These are phyloP conservation scores for Cyanoramphus novaezelandiae DNA, from an alignment of 2,113 vertebrate genomes.

Conservation along the genomic window DNA sequence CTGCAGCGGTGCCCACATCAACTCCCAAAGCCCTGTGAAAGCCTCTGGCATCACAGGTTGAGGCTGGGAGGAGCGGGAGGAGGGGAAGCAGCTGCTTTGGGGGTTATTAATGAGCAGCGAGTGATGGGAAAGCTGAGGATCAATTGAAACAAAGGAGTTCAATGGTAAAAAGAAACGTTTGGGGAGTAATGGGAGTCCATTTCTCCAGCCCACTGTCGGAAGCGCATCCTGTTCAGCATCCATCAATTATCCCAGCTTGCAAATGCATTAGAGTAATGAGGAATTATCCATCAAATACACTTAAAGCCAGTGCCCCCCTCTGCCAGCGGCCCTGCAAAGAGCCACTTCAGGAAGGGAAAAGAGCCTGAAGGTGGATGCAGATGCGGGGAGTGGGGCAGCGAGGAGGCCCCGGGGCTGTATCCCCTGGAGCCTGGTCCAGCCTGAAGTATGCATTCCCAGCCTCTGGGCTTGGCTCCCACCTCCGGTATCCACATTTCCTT, in stretches of 20 bases:
- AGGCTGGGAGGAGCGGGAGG: constrained; percentile 20
- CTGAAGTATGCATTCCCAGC: background rate
- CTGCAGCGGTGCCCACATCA: background rate
- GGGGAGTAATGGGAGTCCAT: constrained; percentile 66
- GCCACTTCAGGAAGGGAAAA: constrained; percentile 40
- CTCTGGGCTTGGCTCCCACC: background rate
- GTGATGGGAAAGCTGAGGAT: constrained; percentile 67
- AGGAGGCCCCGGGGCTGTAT: background rate
- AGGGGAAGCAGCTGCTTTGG: constrained; percentile 66
- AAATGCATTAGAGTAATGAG: constrained; percentile 73
- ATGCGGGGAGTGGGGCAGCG: fast-evolving
- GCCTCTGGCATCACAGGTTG: background rate
- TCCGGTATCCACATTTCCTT: fast-evolving
- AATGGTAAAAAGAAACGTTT: constrained; percentile 61
- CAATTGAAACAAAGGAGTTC: constrained; percentile 73
- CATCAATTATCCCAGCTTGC: constrained; percentile 73
- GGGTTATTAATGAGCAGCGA: constrained; percentile 69
- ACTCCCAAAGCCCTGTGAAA: background rate
- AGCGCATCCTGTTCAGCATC: constrained; percentile 72
- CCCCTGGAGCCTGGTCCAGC: background rate
- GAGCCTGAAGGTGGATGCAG: constrained; percentile 24
- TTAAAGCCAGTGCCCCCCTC: constrained; percentile 51
- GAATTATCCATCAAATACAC: constrained; percentile 72
- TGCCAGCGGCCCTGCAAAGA: constrained; percentile 37
- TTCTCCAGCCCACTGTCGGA: constrained; percentile 68